Percentiles rank a stretch among this genome's conserved stretches.
These are phyloP conservation scores for Campopleginae sp. DNA, from an alignment of 2,888 invertebrate genomes.

Conservation along the genomic window DNA sequence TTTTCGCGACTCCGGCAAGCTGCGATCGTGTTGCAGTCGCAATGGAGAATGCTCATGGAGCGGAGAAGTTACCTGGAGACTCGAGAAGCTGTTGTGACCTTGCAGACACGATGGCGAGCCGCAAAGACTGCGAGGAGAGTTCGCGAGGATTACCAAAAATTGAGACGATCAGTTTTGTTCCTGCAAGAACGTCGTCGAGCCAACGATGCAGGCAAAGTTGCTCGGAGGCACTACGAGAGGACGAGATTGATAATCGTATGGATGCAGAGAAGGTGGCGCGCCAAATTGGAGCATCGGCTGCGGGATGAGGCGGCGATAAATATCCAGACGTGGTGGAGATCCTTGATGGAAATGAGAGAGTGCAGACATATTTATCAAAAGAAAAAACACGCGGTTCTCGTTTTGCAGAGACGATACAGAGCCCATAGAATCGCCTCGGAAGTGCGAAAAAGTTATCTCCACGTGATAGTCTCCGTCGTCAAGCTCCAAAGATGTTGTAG, in stretches of 20 bases:
- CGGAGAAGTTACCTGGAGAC: slow-evolving; percentile 49
- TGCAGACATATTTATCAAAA: slow-evolving; percentile 44
- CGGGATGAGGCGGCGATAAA: slow-evolving; percentile 76
- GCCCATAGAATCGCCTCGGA: slow-evolving; percentile 79
- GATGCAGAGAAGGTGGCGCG: slow-evolving; percentile 84
- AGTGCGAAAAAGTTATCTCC: slow-evolving; percentile 77
- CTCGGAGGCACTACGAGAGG: slow-evolving; percentile 75
- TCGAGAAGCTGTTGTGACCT: slow-evolving; percentile 75
- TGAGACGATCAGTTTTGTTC: slow-evolving; percentile 56
- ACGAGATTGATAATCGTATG: slow-evolving; percentile 72
- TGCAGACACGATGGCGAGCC: slow-evolving; percentile 84
- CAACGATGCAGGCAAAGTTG: slow-evolving; percentile 25
- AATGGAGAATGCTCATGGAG: slow-evolving; percentile 69
- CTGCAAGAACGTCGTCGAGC: slow-evolving; percentile 72
- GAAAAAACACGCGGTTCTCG: slow-evolving; percentile 75
- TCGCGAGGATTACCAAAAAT: slow-evolving; percentile 75
- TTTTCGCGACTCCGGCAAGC: slow-evolving; percentile 63
- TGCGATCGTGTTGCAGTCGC: slow-evolving; percentile 75
- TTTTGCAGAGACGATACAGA: slow-evolving; percentile 83
- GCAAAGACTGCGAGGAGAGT: slow-evolving; percentile 78
- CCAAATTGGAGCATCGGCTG: slow-evolving; percentile 70
- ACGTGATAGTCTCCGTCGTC: slow-evolving; percentile 55
- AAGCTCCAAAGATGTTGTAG: slow-evolving; percentile 72
- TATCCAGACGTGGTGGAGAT: slow-evolving; percentile 73
- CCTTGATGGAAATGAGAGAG: slow-evolving; percentile 62